Evolutionary conservation across 2,888 invertebrate genomes (phyloP).

Genomic region (Chrysopilus asiliformis): DNA sequence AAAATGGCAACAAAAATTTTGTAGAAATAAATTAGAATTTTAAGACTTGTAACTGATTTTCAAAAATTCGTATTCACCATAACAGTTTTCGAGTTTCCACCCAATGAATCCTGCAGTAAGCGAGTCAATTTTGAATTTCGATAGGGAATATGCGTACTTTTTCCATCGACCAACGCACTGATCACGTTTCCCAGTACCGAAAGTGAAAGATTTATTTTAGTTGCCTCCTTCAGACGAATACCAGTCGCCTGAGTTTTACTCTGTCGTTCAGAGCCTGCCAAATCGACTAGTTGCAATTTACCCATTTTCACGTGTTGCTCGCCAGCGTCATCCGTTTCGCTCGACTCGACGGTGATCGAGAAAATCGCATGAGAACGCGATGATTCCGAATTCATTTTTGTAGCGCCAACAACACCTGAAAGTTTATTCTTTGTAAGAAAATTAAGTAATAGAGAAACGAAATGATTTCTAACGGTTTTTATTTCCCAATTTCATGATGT

Average conservation of each 20-base stretch:
- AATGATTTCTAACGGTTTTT: slow-evolving; percentile 54
- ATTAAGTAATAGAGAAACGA: slow-evolving; percentile 22
- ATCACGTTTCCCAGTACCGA: slow-evolving; percentile 98
- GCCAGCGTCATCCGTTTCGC: slow-evolving; percentile 67
- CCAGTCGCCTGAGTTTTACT: slow-evolving; percentile 94
- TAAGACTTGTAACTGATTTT: no score
- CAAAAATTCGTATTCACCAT: slow-evolving; percentile 48
- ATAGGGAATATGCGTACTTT: slow-evolving; percentile 94
- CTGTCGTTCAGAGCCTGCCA: slow-evolving; percentile 96
- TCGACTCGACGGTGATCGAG: slow-evolving; percentile 93
- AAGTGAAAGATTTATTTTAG: slow-evolving; percentile 93
- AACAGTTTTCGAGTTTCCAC: slow-evolving; percentile 90
- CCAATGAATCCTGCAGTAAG: slow-evolving; percentile 88
- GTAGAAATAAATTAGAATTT: no score
- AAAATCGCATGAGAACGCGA: slow-evolving; percentile 97
- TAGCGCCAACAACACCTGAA: slow-evolving; percentile 66
- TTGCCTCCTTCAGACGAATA: slow-evolving; percentile 86
- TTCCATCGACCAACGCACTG: slow-evolving; percentile 93
- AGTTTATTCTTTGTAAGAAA: slow-evolving; percentile 18
- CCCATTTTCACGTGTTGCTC: slow-evolving; percentile 87
- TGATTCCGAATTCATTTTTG: slow-evolving; percentile 95
- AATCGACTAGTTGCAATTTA: slow-evolving; percentile 92
- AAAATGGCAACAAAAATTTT: no score
- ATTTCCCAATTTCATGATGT: slow-evolving; percentile 91
- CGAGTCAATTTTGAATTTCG: slow-evolving; percentile 94